Base-by-base conservation (phyloP, 2,888 invertebrate species). In the Electrophaes corylata region DNA sequence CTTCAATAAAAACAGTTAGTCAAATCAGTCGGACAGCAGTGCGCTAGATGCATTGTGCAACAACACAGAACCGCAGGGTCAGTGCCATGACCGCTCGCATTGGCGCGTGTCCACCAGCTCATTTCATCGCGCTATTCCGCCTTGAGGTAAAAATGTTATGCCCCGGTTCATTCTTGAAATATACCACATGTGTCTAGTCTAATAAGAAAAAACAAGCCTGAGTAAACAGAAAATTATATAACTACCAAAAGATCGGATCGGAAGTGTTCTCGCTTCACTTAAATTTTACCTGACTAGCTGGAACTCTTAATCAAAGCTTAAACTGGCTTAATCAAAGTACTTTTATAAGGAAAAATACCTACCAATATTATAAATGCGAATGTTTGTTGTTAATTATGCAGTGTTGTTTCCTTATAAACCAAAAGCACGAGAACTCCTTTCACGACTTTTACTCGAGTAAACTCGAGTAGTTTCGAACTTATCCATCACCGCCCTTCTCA, bases 31-130 rank as follows among this genome's bases (percentile, higher is more conserved):
- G 26, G 29, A 49, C 31, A 39, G 59, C 49, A 44, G 35, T 51
- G 62, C 58, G 49, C 46, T 31, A 43, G 56, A 41, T 46, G 73
- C 70, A 74, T 73, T 80, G 81, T 79, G 79, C 83, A 81, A 64
- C 78, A 78, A 79, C 72, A 75, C 71, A 86, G 81, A 87, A 87
- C 86, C 68, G 72, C 80, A 84, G 84, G 86, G 85, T 86, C 86
- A 86, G 81, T 85, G 85, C 79, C 83, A 77, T 74, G 78, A 70
- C 67, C 81, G 77, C 64, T 76, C 70, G 81, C 78, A 81, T 69
- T 76, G 71, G 81, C 77, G 84, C 83, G 79, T 86, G 76, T 70
- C 67, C 64, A 57, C 63, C 44, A 52, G 53, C 39, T 14, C 35
- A 8, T 3, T 31, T 35, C 18, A 40, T 19, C 56, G 33, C 45